Evolutionary conservation across 2,797 vertebrate genomes (phyloP), one percentile per base, ranked within the genome.

Genomic region (Cossypha polioptera): DNA sequence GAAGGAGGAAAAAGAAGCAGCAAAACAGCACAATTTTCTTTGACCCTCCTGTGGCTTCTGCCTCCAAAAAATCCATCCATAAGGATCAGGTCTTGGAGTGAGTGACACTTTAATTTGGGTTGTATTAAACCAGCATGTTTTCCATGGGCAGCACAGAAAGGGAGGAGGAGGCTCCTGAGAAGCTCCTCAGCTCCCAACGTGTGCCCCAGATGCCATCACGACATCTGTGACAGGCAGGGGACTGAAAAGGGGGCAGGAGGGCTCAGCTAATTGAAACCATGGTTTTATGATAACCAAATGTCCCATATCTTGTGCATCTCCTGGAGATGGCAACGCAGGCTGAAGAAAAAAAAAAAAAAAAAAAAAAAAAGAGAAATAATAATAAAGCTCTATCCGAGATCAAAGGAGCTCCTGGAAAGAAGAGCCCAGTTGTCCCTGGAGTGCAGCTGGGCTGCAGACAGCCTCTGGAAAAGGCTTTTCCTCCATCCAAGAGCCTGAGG

Each of bases 381-480:
- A 78, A 76, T 74, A 47, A 73, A 22, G 84, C 87, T 96, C 73
- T 0, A 88, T 88, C 92, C 4, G 59, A 95, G 95, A 96, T 97
- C 97, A 97, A 97, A 97, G 93, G 61, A 58, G 78, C 35, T 94
- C 94, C 96, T 96, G 94, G 82, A 96, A 97, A 92, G 92, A 94
- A 78, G 61, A 94, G 55, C 86, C 74, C 92, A 85, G 75, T 86
- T 85, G 95, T 89, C 84, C 87, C 74, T 35, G 47, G 22, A 35
- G 53, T 95, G 95, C 97, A 98, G 98, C 97, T 98, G 98, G 97
- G 90, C 63, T 81, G 86, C 98, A 98, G 98, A 97, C 96, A 48
- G 90, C 68, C 71, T 42, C 87, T 13, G 83, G 45, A 68, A 86
- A 66, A 90, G 63, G 9, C 81, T 75, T 51, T 86, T 51, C 81